A percentile compares a stretch with the other conserved stretches of the same genome.
phyloP scores from a whole-genome alignment of 2,797 vertebrate species.

The Pogonophryne albipinna region DNA sequence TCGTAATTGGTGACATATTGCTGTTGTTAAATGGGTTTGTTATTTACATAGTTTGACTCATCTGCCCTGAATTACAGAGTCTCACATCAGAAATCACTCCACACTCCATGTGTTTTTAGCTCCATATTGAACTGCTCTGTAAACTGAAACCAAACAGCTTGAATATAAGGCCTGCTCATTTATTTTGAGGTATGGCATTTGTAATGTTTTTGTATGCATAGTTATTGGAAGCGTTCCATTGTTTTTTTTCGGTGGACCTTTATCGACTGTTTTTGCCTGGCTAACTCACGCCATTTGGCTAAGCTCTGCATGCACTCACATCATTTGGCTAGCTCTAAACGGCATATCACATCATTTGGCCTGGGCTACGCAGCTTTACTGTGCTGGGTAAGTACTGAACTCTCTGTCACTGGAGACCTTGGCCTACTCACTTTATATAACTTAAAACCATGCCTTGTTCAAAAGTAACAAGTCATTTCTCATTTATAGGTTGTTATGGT shows the following conservation, averaged over 20 bases:
- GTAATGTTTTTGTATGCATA: constrained; percentile 51
- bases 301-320: constrained; percentile 63
- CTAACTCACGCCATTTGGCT: constrained; percentile 58
- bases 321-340: constrained; percentile 67
- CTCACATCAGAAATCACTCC: constrained; percentile 49
- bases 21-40: constrained; percentile 56
- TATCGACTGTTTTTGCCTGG: constrained; percentile 65
- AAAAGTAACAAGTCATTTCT: constrained; percentile 42
- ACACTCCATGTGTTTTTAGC: constrained; percentile 43
- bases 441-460: constrained; percentile 30
- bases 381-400: constrained; percentile 52
- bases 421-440: constrained; percentile 46
- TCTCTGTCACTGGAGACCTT: constrained; percentile 51
- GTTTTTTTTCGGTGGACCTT: constrained; percentile 49
- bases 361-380: constrained; percentile 49
- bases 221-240: constrained; percentile 44
- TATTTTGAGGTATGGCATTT: constrained; percentile 28
- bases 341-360: constrained; percentile 78
- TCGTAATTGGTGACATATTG: constrained; percentile 53
- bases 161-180: constrained; percentile 27
- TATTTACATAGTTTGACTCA: constrained; percentile 58
- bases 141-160: constrained; percentile 57
- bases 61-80: constrained; percentile 61
- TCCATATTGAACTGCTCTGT: constrained; percentile 53
- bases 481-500: constrained; percentile 33